phyloP scores from a whole-genome alignment of 2,113 vertebrate genomes.

The Antennarius striatus region DNA sequence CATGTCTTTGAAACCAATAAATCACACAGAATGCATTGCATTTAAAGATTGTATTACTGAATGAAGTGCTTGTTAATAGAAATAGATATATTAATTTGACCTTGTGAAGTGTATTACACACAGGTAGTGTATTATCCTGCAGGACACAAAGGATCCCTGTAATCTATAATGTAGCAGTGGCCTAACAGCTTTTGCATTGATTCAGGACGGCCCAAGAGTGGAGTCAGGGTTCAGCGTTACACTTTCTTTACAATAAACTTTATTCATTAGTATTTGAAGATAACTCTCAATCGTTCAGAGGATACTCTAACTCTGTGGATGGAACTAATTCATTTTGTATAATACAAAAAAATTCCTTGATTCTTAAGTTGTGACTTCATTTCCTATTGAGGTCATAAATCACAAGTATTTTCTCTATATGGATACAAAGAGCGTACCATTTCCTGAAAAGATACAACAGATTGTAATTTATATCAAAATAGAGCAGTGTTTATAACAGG shows the following conservation, averaged over 20 bases:
- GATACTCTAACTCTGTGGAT: neutral
- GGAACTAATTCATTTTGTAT: too few species aligned
- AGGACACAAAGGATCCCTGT: neutral
- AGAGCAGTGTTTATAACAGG: too few species aligned
- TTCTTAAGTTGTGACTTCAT: too few species aligned
- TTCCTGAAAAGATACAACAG: too few species aligned
- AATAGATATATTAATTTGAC: slow-evolving; percentile 18
- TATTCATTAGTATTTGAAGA: neutral
- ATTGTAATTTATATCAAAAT: too few species aligned
- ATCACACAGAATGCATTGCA: slow-evolving; percentile 3
- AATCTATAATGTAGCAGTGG: slow-evolving; percentile 6
- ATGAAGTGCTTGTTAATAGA: slow-evolving; percentile 23
- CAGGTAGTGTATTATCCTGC: neutral
- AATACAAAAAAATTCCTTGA: too few species aligned
- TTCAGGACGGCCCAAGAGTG: neutral
- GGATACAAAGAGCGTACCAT: too few species aligned
- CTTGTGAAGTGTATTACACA: neutral
- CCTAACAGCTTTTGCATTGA: neutral
- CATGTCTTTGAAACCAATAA: slow-evolving; percentile 3
- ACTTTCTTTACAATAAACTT: neutral
- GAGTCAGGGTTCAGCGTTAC: neutral
- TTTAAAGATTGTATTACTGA: slow-evolving; percentile 5
- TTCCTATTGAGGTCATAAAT: too few species aligned
- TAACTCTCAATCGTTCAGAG: neutral
- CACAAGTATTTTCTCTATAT: too few species aligned